Percentiles rank a stretch among this genome's conserved stretches.
These are phyloP conservation scores for Platyrinchus mystaceus DNA, from an alignment of 2,797 vertebrate species.

Conservation along the genomic window DNA sequence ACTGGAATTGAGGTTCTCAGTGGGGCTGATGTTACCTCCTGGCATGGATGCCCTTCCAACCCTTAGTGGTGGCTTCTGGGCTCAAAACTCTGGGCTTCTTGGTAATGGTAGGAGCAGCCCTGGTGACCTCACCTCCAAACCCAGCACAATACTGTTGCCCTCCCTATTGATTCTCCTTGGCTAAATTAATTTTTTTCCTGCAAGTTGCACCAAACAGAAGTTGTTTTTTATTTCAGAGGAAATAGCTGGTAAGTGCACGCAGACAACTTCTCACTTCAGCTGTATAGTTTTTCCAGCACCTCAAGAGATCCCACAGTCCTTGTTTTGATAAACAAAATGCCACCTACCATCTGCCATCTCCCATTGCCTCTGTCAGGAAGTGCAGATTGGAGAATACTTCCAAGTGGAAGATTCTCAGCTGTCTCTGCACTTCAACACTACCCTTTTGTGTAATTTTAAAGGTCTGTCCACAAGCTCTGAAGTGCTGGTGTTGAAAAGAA, in stretches of 20 bases:
- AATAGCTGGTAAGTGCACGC: not conserved
- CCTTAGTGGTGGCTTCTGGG: not conserved
- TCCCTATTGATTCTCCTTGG: not conserved
- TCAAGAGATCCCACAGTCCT: slow-evolving; percentile 22
- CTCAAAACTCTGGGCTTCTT: not conserved
- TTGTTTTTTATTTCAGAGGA: not conserved
- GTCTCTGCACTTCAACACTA: not conserved
- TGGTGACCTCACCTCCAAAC: not conserved
- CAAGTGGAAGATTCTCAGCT: slow-evolving; percentile 42
- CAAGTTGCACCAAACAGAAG: not conserved
- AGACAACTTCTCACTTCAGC: slow-evolving; percentile 16
- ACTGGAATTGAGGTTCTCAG: not conserved
- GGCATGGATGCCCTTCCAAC: accelerated
- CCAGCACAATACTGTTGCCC: not conserved
- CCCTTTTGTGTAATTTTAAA: not conserved
- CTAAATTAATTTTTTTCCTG: not conserved
- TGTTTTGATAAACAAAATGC: slow-evolving; percentile 55
- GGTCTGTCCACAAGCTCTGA: not conserved
- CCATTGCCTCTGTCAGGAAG: slow-evolving; percentile 34
- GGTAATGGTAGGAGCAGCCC: not conserved
- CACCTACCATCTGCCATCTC: slow-evolving; percentile 48
- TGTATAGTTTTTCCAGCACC: not conserved
- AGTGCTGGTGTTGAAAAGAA: not conserved
- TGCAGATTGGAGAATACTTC: not conserved
- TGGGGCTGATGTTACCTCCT: not conserved